Base-by-base conservation (phyloP, 2,113 vertebrate species). In the Vombatus ursinus region DNA sequence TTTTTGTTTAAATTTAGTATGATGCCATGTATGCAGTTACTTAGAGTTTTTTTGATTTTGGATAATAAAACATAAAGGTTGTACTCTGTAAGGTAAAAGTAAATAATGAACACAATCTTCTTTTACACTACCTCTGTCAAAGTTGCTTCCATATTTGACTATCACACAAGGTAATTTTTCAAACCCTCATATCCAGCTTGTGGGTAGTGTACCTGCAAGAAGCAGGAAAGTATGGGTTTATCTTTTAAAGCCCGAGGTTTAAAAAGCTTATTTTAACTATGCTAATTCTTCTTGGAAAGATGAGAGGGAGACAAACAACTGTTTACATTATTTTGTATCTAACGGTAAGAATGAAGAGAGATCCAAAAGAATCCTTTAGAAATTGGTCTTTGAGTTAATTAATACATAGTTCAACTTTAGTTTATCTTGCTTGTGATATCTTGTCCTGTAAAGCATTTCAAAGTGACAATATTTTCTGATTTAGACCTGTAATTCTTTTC, bases 1-100 rank as follows among this genome's bases (percentile, higher is more conserved):
- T 89, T 31, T 89, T 94, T 95, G 12, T 94, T 49, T 94, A 94
- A 93, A 93, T 48, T 50, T 95, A 90, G 28, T 92, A 52, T n/a
- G 93, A 0, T 54, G 44, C 48, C n/a, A 1, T 94, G 92, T 96
- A 14, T 93, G 37, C 52, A 92, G 3, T 22, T 37, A 84, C 51
- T 52, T 91, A 94, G 49, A 31, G 89, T 84, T 93, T 94, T 94
- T 47, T 53, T 44, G 25, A 1, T 57, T 68, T 68, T n/a, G 61
- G 61, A 68, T 90, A 93, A 51, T 96, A 50, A 48, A 92, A 26
- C 16, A 6, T 61, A 31, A 37, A 61, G 57, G 25, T 25, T 57
- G 8, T 57, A 28, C 54, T 10, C 25, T 57, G 54, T 8, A 57
- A 57, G 54, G 25, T 57, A 9, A 57, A 61, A 61, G 57, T 61